Conservation (phyloP, 1,140 invertebrate genomes). For the Apis mellifera region Amel_HAv3.1 CM009932.2:6503501-6504000, state of each 20-base stretch:
- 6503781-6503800: conserved; percentile 19
- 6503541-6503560: conserved; percentile 51
- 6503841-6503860: not conserved
- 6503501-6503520: conserved; percentile 70
- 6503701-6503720: not conserved
- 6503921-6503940: not conserved
- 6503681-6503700: not conserved
- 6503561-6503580: conserved; percentile 44
- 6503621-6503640: conserved; percentile 40
- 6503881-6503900: not conserved
- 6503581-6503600: conserved; percentile 39
- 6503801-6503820: conserved; percentile 7
- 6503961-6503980: not conserved
- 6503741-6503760: not conserved
- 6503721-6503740: not conserved
- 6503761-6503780: not conserved
- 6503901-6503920: not conserved
- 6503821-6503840: not conserved
- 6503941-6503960: not conserved
- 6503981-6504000: too few species aligned
- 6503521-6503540: conserved; percentile 53
- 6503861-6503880: not conserved
- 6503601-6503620: conserved; percentile 37
- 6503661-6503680: not conserved
- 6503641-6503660: conserved; percentile 29